Percentiles rank a stretch among this genome's conserved stretches.
phyloP scores from a whole-genome alignment of 2,113 vertebrate genomes.

The Alligator mississippiensis region DNA sequence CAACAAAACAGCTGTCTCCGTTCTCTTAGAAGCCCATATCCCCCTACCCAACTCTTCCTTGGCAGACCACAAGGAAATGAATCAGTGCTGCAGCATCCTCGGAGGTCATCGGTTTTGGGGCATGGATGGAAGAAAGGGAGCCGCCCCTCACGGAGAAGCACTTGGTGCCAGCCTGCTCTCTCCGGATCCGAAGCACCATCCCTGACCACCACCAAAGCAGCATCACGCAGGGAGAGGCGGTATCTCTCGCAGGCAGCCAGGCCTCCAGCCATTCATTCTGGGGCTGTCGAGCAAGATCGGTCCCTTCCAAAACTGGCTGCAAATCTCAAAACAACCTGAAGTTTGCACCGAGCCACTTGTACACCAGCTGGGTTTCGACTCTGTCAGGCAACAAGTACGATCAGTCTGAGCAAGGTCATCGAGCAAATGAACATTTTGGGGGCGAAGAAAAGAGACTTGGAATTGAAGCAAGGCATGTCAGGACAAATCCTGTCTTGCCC shows the following conservation, averaged over 20 bases:
- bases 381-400: neutral
- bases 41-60: neutral
- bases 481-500: rapidly evolving
- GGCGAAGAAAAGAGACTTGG: neutral
- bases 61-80: conserved; percentile 26
- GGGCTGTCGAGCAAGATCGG: rapidly evolving
- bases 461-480: neutral
- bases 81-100: conserved; percentile 44
- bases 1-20: neutral
- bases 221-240: neutral
- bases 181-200: neutral
- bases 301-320: neutral
- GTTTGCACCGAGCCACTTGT: neutral
- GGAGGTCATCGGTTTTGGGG: conserved; percentile 45
- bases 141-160: neutral
- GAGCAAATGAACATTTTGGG: rapidly evolving
- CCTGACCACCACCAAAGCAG: neutral
- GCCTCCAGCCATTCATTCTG: rapidly evolving
- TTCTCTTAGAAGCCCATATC: conserved; percentile 48
- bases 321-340: neutral
- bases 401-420: neutral
- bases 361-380: neutral
- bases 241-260: neutral
- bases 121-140: neutral
- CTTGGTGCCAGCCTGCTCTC: neutral